These are phyloP conservation scores for Cotesia chilonis DNA, from an alignment of 1,140 invertebrate genomes.

Conservation along the genomic window DNA sequence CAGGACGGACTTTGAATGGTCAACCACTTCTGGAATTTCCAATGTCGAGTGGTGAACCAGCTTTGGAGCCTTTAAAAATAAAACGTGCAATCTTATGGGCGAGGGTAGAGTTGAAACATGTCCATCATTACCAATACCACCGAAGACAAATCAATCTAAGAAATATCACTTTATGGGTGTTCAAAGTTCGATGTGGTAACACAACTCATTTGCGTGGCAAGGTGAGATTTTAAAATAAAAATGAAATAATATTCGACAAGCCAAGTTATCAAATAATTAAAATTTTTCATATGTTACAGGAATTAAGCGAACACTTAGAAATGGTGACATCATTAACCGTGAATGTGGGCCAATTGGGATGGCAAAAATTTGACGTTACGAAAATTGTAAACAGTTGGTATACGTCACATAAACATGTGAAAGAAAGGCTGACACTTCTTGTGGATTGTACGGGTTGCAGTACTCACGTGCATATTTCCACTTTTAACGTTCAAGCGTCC, in stretches of 20 bases:
- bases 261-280: background rate
- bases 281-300: conserved; percentile 44
- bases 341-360: conserved; percentile 75
- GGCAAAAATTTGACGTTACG: conserved; percentile 88
- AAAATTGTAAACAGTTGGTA: conserved; percentile 79
- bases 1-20: conserved; percentile 82
- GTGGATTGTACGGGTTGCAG: conserved; percentile 87
- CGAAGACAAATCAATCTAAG: conserved; percentile 59
- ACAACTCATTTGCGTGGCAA: conserved; percentile 69
- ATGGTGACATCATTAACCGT: conserved; percentile 78
- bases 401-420: conserved; percentile 58
- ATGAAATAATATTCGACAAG: background rate
- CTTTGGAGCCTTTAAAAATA: conserved; percentile 71
- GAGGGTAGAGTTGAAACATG: conserved; percentile 71
- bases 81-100: conserved; percentile 81
- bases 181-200: conserved; percentile 70
- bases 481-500: conserved; percentile 58
- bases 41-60: conserved; percentile 69
- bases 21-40: conserved; percentile 86
- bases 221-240: conserved; percentile 54
- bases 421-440: conserved; percentile 75
- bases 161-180: conserved; percentile 75
- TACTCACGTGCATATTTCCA: conserved; percentile 72
- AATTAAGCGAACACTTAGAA: conserved; percentile 63
- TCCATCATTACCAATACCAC: conserved; percentile 64